phyloP scores from a whole-genome alignment of 35 echinoderm and acorn worm species.

The Eucidaris tribuloides region DNA sequence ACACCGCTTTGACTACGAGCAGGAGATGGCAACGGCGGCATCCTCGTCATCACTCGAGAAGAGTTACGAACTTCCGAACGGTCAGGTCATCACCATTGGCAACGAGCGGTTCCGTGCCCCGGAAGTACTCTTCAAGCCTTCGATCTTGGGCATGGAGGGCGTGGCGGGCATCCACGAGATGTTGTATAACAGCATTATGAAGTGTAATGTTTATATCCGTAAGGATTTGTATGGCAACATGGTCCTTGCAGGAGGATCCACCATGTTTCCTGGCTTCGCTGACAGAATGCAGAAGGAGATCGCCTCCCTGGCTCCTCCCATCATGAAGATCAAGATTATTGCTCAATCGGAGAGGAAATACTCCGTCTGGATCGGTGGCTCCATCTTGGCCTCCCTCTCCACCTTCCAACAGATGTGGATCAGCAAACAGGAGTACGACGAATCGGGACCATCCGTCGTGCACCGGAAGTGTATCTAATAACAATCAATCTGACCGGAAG shows the following conservation, averaged over 20 bases:
- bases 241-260: conserved; percentile 56
- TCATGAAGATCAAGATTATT: conserved; percentile 66
- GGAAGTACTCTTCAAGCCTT: conserved; percentile 75
- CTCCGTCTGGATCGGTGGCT: conserved; percentile 81
- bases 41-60: conserved; percentile 56
- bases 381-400: conserved; percentile 60
- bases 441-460: conserved; percentile 52
- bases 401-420: conserved; percentile 79
- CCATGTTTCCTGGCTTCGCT: conserved; percentile 55
- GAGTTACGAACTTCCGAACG: conserved; percentile 82
- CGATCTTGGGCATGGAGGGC: conserved; percentile 56
- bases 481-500: no score
- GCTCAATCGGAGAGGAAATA: conserved; percentile 69
- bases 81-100: conserved; percentile 81
- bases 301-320: conserved; percentile 46
- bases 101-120: conserved; percentile 72
- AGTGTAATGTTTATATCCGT: conserved; percentile 53
- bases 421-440: conserved; percentile 72
- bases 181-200: conserved; percentile 68
- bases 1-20: conserved; percentile 28
- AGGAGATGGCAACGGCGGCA: not conserved
- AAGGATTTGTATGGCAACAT: conserved; percentile 47
- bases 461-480: conserved; percentile 76
- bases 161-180: conserved; percentile 72
- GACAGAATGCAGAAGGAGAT: conserved; percentile 71